phyloP scores from a whole-genome alignment of 2,113 vertebrate genomes.

The Burhinus oedicnemus region DNA sequence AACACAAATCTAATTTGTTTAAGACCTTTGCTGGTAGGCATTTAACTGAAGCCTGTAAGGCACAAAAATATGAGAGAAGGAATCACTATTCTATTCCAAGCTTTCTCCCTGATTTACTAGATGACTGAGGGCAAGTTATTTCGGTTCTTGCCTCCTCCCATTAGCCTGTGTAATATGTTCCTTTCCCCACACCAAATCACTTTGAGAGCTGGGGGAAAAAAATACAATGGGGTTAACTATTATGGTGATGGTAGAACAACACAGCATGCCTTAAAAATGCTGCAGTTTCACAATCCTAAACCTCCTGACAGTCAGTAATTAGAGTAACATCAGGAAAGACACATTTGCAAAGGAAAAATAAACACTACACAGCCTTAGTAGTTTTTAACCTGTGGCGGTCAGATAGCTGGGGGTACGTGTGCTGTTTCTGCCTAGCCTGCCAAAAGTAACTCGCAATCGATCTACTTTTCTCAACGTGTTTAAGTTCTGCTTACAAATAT shows the following conservation, averaged over 20 bases:
- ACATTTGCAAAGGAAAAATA: neutral
- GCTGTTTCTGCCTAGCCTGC: neutral
- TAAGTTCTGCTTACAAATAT: neutral
- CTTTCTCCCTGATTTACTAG: neutral
- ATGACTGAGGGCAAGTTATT: slow-evolving; percentile 12
- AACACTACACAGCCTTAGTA: neutral
- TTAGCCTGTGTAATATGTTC: neutral
- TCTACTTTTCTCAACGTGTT: neutral
- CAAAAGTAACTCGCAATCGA: neutral
- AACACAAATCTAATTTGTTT: slow-evolving; percentile 10
- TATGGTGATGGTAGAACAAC: neutral
- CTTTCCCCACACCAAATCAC: neutral
- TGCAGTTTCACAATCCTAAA: neutral
- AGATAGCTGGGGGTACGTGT: neutral
- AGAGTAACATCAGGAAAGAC: neutral
- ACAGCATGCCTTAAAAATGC: neutral
- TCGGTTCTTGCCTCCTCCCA: neutral
- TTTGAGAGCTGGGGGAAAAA: neutral
- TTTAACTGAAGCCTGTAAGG: neutral
- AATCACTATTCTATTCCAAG: neutral
- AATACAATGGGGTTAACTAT: neutral
- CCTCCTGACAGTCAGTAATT: neutral
- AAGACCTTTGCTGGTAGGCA: slow-evolving; percentile 5
- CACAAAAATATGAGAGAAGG: neutral
- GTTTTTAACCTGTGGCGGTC: neutral